phyloP scores from a whole-genome alignment of 2,797 vertebrate genomes.

The Myotis findleyi region DNA sequence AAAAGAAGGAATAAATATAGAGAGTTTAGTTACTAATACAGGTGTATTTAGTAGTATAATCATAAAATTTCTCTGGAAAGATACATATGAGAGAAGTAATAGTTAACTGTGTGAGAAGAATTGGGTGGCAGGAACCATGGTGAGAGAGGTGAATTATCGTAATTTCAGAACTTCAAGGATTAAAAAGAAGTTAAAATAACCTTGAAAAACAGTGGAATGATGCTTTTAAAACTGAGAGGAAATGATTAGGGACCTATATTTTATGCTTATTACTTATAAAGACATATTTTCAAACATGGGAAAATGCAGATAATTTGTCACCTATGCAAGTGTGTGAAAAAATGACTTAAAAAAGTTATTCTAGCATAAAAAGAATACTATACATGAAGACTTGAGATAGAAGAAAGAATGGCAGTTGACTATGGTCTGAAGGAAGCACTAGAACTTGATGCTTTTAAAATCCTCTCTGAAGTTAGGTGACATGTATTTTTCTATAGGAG shows the following conservation, averaged over 20 bases:
- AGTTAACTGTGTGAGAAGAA: conserved; percentile 46
- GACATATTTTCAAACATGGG: conserved; percentile 65
- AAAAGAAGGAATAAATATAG: not conserved
- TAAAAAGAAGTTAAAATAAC: conserved; percentile 57
- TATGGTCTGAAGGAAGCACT: conserved; percentile 14
- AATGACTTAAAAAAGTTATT: conserved; percentile 60
- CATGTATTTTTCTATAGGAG: not conserved
- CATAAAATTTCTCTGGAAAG: conserved; percentile 51
- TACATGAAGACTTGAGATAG: conserved; percentile 39
- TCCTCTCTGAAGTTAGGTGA: conserved; percentile 44
- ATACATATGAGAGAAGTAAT: not conserved
- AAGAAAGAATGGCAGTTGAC: conserved; percentile 54
- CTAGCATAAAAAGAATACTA: conserved; percentile 45
- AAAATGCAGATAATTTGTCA: conserved; percentile 67
- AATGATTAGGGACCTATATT: conserved; percentile 66
- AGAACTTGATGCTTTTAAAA: conserved; percentile 55
- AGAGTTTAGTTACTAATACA: conserved; percentile 25
- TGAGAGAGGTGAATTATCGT: conserved; percentile 39
- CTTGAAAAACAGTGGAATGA: conserved; percentile 51
- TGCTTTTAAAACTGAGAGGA: conserved; percentile 60
- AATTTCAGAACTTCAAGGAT: conserved; percentile 52
- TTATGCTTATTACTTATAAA: conserved; percentile 56
- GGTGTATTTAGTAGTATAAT: not conserved
- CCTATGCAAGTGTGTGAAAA: conserved; percentile 57
- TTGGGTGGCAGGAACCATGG: conserved; percentile 27